phyloP scores from a whole-genome alignment of 2,888 invertebrate species.

The Bembecia ichneumoniformis region DNA sequence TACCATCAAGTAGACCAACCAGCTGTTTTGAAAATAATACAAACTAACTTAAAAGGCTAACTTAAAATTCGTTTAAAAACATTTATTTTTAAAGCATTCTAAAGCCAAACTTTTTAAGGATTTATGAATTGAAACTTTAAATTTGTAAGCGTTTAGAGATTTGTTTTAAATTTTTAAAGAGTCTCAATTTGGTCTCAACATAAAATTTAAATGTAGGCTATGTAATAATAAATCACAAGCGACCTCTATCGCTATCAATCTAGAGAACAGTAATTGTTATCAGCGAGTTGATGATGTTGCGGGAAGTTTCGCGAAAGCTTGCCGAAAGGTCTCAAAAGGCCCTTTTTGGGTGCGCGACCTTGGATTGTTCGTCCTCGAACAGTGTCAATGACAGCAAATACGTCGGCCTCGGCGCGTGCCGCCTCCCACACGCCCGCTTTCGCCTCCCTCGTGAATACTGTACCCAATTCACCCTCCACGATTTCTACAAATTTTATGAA shows the following conservation, averaged over 20 bases:
- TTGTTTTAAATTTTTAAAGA: no score
- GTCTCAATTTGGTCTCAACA: no score
- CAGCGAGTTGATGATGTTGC: background rate
- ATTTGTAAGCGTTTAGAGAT: no score
- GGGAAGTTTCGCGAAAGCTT: conserved; percentile 6
- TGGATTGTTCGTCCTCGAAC: conserved; percentile 53
- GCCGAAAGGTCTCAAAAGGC: conserved; percentile 5
- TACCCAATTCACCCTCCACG: conserved; percentile 16
- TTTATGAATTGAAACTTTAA: no score
- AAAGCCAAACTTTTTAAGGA: no score
- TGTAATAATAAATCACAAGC: no score
- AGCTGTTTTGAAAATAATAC: no score
- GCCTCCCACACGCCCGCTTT: conserved; percentile 21
- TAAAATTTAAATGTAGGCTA: no score
- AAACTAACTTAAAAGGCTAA: no score
- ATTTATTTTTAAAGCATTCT: no score
- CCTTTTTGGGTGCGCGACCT: conserved; percentile 48
- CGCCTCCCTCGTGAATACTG: conserved; percentile 17
- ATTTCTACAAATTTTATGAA: conserved; percentile 42
- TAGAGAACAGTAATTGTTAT: background rate
- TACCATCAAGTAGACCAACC: no score
- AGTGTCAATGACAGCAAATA: conserved; percentile 60
- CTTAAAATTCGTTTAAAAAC: no score
- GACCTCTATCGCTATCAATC: background rate
- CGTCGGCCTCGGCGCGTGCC: conserved; percentile 34